Percentiles rank a stretch among this genome's conserved stretches.
Conservation (phyloP, 2,797 vertebrate genomes). For the Sphaeramia orbicularis region DNA sequence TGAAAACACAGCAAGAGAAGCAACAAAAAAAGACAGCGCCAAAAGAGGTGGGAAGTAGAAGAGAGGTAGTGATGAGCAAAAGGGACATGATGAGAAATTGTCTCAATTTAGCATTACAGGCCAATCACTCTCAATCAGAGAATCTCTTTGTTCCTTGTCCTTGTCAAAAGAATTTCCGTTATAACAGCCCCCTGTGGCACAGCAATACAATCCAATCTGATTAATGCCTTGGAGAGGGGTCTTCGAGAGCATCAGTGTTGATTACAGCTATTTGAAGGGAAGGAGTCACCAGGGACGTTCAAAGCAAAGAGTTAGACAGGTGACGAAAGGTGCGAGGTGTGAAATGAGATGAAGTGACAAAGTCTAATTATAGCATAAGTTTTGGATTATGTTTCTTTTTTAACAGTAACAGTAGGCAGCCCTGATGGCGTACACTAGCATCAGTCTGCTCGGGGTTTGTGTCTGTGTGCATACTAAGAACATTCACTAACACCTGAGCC, state of each 20-base stretch:
- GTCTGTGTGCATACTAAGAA: conserved; percentile 17
- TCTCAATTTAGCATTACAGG: conserved; percentile 71
- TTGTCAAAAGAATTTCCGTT: conserved; percentile 75
- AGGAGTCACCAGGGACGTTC: conserved; percentile 51
- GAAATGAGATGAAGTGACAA: conserved; percentile 35
- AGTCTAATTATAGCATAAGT: conserved; percentile 45
- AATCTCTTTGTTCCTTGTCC: conserved; percentile 70
- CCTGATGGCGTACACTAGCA: conserved; percentile 11
- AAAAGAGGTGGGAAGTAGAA: conserved; percentile 46
- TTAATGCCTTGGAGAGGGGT: conserved; percentile 70
- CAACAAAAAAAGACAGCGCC: conserved; percentile 30
- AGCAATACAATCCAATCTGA: conserved; percentile 76
- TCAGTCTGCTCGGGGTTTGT: conserved; percentile 41
- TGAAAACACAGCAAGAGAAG: conserved; percentile 42
- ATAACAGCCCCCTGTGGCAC: conserved; percentile 62
- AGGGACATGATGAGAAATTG: conserved; percentile 70
- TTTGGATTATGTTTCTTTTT: conserved; percentile 43
- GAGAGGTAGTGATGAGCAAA: conserved; percentile 60
- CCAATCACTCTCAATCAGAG: conserved; percentile 76
- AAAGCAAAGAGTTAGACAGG: conserved; percentile 38
- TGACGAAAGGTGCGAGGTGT: conserved; percentile 58
- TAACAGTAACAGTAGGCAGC: conserved; percentile 23
- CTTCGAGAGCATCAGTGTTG: conserved; percentile 69
- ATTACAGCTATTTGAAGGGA: conserved; percentile 76
- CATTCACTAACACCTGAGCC: conserved; percentile 44